Evolutionary conservation across 2,888 invertebrate species (phyloP).

Genomic region (Allygus modestus): DNA sequence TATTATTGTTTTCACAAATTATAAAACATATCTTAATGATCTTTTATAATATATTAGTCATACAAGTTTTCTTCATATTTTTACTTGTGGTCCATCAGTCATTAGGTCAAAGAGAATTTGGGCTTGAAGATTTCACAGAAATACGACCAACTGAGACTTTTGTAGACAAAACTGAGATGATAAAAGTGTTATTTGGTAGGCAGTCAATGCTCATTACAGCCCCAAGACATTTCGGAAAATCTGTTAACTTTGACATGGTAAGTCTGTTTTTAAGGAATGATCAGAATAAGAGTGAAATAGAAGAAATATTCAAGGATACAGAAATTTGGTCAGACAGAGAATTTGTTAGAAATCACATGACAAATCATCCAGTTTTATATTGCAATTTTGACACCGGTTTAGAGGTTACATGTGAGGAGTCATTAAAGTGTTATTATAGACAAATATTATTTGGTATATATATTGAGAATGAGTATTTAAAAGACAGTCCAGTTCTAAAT

Average conservation of each 20-base stretch:
- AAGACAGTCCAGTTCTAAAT: slow-evolving; percentile 31
- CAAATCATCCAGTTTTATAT: slow-evolving; percentile 34
- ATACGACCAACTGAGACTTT: slow-evolving; percentile 5
- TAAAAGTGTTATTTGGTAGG: slow-evolving; percentile 17
- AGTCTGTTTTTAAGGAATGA: slow-evolving; percentile 48
- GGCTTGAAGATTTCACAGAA: slow-evolving; percentile 36
- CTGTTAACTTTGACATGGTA: slow-evolving; percentile 51
- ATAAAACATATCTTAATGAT: not conserved
- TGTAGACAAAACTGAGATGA: slow-evolving; percentile 38
- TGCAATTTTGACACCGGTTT: slow-evolving; percentile 42
- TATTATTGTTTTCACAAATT: too few species aligned
- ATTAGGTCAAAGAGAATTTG: slow-evolving; percentile 11
- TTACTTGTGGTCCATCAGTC: not conserved
- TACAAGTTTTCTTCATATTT: not conserved
- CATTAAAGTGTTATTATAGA: slow-evolving; percentile 29
- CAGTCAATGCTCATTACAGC: slow-evolving; percentile 28
- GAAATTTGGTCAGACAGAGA: slow-evolving; percentile 23
- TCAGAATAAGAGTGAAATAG: slow-evolving; percentile 29
- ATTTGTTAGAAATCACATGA: slow-evolving; percentile 28
- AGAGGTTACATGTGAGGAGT: slow-evolving; percentile 31
- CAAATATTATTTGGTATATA: slow-evolving; percentile 36
- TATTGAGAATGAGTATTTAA: slow-evolving; percentile 40
- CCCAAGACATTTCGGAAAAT: slow-evolving; percentile 43
- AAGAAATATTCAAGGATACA: slow-evolving; percentile 27
- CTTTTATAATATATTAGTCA: not conserved